Evolutionary conservation across 2,888 invertebrate genomes (phyloP).

Genomic region (Octodonta nipae): DNA sequence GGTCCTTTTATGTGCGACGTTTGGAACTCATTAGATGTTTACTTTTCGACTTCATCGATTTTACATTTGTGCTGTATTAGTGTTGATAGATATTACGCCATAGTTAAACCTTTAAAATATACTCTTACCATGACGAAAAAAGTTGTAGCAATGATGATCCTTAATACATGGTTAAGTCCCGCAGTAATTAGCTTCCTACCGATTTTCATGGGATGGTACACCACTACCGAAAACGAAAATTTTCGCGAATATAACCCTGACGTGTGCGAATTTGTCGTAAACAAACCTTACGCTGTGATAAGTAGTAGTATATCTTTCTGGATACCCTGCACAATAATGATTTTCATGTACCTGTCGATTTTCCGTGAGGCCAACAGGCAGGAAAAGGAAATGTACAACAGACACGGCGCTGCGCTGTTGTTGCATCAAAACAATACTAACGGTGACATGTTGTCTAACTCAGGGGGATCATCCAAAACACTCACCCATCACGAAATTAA

Average conservation of each 20-base stretch:
- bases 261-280: slow-evolving; percentile 68
- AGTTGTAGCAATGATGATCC: slow-evolving; percentile 56
- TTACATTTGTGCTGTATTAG: slow-evolving; percentile 90
- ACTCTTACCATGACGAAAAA: slow-evolving; percentile 82
- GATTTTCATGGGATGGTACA: slow-evolving; percentile 86
- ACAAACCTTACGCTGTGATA: slow-evolving; percentile 73
- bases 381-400: slow-evolving; percentile 74
- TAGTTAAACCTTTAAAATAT: slow-evolving; percentile 87
- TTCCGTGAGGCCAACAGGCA: slow-evolving; percentile 82
- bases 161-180: slow-evolving; percentile 76
- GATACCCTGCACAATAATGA: slow-evolving; percentile 90
- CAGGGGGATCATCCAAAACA: slow-evolving; percentile 51
- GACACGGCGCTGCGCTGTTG: slow-evolving; percentile 71
- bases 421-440: slow-evolving; percentile 57
- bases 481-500: slow-evolving; percentile 55
- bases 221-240: slow-evolving; percentile 60
- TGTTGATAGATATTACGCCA: slow-evolving; percentile 83
- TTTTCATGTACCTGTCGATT: slow-evolving; percentile 78
- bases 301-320: slow-evolving; percentile 89
- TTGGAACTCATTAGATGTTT: slow-evolving; percentile 91
- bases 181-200: slow-evolving; percentile 87
- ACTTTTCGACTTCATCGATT: slow-evolving; percentile 86
- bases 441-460: slow-evolving; percentile 40
- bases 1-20: slow-evolving; percentile 76
- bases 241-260: slow-evolving; percentile 46